Evolutionary conservation across 2,888 invertebrate species (phyloP).

Genomic region (Xestoiulus laeticollis): DNA sequence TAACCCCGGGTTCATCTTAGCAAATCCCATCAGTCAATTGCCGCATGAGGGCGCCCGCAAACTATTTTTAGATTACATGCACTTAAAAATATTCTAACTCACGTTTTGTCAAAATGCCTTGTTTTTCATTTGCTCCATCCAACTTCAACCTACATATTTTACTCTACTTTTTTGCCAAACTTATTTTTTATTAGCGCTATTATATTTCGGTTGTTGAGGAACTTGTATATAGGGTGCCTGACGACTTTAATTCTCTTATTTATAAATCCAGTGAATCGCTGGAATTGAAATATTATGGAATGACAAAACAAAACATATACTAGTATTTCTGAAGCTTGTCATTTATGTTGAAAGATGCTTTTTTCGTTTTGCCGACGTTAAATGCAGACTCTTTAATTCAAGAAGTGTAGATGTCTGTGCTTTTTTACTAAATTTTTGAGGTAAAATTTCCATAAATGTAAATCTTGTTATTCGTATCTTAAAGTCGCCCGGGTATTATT

Average conservation of each 20-base stretch:
- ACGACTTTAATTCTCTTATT: neutral
- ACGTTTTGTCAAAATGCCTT: neutral
- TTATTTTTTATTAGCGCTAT: neutral
- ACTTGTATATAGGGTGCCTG: neutral
- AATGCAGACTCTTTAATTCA: too few relatives aligned
- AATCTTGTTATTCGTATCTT: too few relatives aligned
- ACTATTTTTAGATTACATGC: neutral
- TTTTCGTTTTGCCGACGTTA: too few relatives aligned
- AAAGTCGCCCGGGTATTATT: too few relatives aligned
- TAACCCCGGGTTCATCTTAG: neutral
- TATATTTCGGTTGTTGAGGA: neutral
- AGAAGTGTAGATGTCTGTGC: too few relatives aligned
- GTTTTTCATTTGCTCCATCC: neutral
- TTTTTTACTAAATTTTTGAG: too few relatives aligned
- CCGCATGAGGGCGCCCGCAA: slow-evolving; percentile 4
- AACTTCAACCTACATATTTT: neutral
- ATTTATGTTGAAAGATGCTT: too few relatives aligned
- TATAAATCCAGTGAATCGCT: neutral
- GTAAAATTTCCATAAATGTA: too few relatives aligned
- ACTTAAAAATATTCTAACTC: neutral
- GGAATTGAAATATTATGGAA: neutral
- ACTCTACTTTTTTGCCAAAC: neutral
- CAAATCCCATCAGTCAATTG: neutral
- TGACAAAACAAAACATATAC: neutral
- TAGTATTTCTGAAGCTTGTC: too few relatives aligned